phyloP scores from a whole-genome alignment of 1,140 invertebrate genomes.

The Ceratitis capitata region DNA sequence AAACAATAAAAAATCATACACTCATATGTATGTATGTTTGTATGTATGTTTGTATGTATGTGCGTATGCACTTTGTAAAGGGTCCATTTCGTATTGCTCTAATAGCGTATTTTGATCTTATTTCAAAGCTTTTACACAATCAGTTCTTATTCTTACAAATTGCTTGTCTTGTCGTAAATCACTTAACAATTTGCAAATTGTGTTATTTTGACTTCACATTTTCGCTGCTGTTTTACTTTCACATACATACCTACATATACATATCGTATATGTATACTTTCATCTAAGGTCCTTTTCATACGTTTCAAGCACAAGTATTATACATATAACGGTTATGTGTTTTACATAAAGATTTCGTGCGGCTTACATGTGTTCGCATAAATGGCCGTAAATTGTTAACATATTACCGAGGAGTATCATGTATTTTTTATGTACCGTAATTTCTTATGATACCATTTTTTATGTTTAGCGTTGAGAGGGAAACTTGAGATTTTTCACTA shows the following conservation, averaged over 20 bases:
- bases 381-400: constrained; percentile 64
- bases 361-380: constrained; percentile 63
- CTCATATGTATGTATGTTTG: no score
- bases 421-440: constrained; percentile 20
- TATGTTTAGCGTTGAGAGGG: background rate
- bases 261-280: background rate
- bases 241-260: background rate
- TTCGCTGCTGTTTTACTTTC: background rate
- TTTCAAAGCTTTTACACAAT: constrained; percentile 49
- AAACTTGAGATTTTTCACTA: no score
- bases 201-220: constrained; percentile 23
- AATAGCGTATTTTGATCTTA: constrained; percentile 1
- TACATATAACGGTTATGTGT: constrained; percentile 46
- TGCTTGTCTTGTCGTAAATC: constrained; percentile 65
- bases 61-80: no score
- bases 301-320: background rate
- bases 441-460: constrained; percentile 38
- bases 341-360: constrained; percentile 51
- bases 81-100: background rate
- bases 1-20: background rate
- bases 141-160: constrained; percentile 55
- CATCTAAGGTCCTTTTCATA: background rate
- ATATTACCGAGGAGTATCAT: constrained; percentile 56
- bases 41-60: background rate
- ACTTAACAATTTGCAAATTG: constrained; percentile 64